phyloP scores from a whole-genome alignment of 2,888 invertebrate genomes.

The Lomographa bimaculata region DNA sequence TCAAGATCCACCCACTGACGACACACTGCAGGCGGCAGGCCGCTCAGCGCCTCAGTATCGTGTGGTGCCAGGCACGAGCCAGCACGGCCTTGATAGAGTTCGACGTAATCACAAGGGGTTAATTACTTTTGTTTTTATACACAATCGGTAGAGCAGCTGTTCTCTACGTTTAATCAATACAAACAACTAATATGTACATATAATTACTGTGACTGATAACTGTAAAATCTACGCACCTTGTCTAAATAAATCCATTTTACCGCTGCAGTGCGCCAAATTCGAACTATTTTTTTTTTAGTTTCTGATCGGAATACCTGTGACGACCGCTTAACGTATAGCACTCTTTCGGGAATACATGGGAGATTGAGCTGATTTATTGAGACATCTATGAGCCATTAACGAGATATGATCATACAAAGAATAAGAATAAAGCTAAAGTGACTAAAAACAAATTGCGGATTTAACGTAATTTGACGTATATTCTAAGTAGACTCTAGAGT shows the following conservation, averaged over 20 bases:
- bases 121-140: constrained; percentile 29
- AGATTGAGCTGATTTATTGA: too few relatives aligned
- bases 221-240: constrained; percentile 52
- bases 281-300: constrained; percentile 1
- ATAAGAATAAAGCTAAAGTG: too few relatives aligned
- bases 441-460: too few relatives aligned
- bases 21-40: constrained; percentile 45
- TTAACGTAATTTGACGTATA: too few relatives aligned
- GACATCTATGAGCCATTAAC: too few relatives aligned
- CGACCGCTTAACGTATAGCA: too few relatives aligned
- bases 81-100: constrained; percentile 74
- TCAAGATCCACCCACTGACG: constrained; percentile 66
- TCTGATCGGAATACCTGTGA: too few relatives aligned
- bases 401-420: too few relatives aligned
- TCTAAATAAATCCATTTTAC: constrained; percentile 58
- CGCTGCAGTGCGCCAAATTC: constrained; percentile 6
- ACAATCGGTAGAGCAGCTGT: not conserved
- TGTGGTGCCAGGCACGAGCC: constrained; percentile 70
- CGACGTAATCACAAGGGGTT: constrained; percentile 54
- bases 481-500: too few relatives aligned
- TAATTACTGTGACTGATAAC: too few relatives aligned
- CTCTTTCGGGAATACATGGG: too few relatives aligned
- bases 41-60: constrained; percentile 43
- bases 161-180: not conserved
- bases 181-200: too few relatives aligned